phyloP scores from a whole-genome alignment of 2,888 invertebrate genomes.

The Anarsia innoxiella region DNA sequence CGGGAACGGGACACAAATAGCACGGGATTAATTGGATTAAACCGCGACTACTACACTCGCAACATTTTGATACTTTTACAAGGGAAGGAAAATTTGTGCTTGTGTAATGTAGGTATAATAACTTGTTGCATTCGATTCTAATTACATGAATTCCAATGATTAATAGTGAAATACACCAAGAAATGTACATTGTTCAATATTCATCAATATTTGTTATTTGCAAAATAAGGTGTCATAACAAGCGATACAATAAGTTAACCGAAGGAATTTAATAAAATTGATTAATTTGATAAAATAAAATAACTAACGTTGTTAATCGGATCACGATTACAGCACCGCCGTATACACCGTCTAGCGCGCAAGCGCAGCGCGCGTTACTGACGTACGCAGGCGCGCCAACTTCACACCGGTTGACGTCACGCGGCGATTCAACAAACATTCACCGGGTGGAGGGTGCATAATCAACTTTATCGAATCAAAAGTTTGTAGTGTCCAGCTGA shows the following conservation, averaged over 20 bases:
- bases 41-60: slow-evolving; percentile 36
- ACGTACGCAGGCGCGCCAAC: slow-evolving; percentile 63
- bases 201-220: no score
- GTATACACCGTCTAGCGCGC: slow-evolving; percentile 73
- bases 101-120: no score
- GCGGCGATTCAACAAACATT: slow-evolving; percentile 13
- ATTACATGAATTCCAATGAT: slow-evolving; percentile 29
- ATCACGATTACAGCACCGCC: slow-evolving; percentile 73
- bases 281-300: slow-evolving; percentile 27
- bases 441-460: slow-evolving; percentile 33
- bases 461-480: slow-evolving; percentile 17
- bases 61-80: slow-evolving; percentile 32
- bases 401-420: slow-evolving; percentile 52
- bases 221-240: slow-evolving; percentile 35
- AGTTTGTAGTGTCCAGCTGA: no score
- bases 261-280: not conserved
- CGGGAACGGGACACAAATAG: slow-evolving; percentile 61
- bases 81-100: slow-evolving; percentile 11
- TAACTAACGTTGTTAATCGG: slow-evolving; percentile 74
- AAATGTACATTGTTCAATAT: not conserved
- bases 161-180: slow-evolving; percentile 1
- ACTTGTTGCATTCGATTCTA: slow-evolving; percentile 34
- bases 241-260: slow-evolving; percentile 30
- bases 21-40: slow-evolving; percentile 55
- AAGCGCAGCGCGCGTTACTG: slow-evolving; percentile 71